Evolutionary conservation across 2,888 invertebrate genomes (phyloP), one percentile per base, ranked within the genome.

Genomic region (Netelia inedita): DNA sequence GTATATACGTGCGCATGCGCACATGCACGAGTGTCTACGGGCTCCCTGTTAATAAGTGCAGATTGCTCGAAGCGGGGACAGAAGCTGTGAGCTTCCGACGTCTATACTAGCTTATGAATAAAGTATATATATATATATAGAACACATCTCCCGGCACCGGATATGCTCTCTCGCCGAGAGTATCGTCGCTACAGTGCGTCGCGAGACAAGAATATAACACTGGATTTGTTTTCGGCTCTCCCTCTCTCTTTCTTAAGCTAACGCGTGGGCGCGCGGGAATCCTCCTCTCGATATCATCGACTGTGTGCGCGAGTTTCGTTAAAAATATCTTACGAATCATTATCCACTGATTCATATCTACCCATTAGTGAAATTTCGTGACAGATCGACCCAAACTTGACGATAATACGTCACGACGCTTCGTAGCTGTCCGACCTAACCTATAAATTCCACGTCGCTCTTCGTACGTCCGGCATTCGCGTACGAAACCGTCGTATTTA

Each of bases 31-130:
- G 28, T 50, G 23, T 11, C 16, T 16, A 19, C 10, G 3, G 8
- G n/a, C n/a, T 16, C 65, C n/a, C 14, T 50, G 68, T 69, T 57
- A 71, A 16, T n/a, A 35, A 46, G 10, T 11, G 19, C 9, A 21
- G 41, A 71, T 16, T 46, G 72, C 43, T 72, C 21, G 19, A 63
- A 63, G 28, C 35, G 63, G 35, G 41, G 23, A 61, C 43, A 21
- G 61, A 46, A 43, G 46, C 61, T 28, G 73, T 23, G 73, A 61
- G 71, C 71, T 72, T 72, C 71, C 71, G 71, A 72, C 57, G n/a
- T 57, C 71, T 57, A 43, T 41, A 72, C 71, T 11, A 55, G 41
- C 41, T 57, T 72, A 57, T 57, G 19, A 9, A 59, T 59, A 10
- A 10, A 21, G 21, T 21, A 23, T 21, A 59, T 10, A 21, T 59